Evolutionary conservation across 2,113 vertebrate genomes (phyloP).

Genomic region (Chiloscyllium plagiosum): DNA sequence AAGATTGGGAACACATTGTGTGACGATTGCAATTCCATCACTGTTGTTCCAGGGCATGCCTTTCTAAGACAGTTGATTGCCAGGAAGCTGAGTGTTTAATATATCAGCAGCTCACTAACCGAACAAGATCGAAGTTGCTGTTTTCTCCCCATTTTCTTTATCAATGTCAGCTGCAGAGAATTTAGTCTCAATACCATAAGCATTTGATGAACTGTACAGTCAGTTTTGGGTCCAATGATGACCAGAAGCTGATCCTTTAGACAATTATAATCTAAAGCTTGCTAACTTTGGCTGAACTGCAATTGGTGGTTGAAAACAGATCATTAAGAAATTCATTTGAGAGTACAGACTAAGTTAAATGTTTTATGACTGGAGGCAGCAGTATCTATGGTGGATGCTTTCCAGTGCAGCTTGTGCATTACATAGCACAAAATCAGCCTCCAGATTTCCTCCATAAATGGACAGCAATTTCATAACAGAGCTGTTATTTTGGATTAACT

Average conservation of each 20-base stretch:
- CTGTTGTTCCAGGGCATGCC: not conserved
- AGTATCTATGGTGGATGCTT: not conserved
- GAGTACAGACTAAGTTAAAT: not conserved
- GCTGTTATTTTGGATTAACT: not conserved
- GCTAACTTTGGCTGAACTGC: constrained; percentile 6
- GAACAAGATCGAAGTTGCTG: not conserved
- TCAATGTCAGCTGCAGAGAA: not conserved
- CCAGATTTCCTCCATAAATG: constrained; percentile 12
- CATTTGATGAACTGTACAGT: not conserved
- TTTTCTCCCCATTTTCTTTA: too few relatives aligned
- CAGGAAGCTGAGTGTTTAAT: not conserved
- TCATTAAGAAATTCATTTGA: not conserved
- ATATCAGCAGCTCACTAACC: not conserved
- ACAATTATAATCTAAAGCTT: constrained; percentile 3
- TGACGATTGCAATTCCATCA: not conserved
- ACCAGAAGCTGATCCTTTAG: constrained; percentile 23
- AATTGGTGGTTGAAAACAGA: not conserved
- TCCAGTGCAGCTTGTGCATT: constrained; percentile 11
- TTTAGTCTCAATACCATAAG: not conserved
- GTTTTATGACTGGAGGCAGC: constrained; percentile 25
- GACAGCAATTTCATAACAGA: not conserved
- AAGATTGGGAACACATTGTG: not conserved
- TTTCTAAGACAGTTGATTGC: not conserved
- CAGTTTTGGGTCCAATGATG: not conserved
- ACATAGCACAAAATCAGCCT: not conserved